A percentile compares a stretch with the other conserved stretches of the same genome.
phyloP scores from a whole-genome alignment of 2,797 vertebrate genomes.

The Phoxinus dragarum region DNA sequence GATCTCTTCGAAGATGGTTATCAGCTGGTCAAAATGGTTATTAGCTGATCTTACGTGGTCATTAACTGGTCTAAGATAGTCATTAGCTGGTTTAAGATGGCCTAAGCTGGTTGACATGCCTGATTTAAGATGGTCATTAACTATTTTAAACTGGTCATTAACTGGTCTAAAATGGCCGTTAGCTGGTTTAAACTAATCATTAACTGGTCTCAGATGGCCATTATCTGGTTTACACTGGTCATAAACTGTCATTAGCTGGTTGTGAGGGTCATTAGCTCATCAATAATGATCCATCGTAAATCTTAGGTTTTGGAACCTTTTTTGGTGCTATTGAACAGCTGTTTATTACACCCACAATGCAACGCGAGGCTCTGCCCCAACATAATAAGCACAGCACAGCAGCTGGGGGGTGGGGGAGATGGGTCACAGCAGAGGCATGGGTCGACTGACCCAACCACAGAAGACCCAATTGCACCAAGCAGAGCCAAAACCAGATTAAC shows the following conservation, averaged over 20 bases:
- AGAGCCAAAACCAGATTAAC: constrained; percentile 34
- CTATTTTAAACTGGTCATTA: not conserved
- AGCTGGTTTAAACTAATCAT: not conserved
- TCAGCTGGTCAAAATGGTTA: not conserved
- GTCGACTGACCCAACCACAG: not conserved
- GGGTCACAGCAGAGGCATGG: constrained; percentile 24
- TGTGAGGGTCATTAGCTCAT: not conserved
- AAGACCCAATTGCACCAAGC: not conserved
- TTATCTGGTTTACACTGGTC: not conserved
- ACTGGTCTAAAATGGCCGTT: not conserved
- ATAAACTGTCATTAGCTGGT: not conserved
- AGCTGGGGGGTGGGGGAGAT: not conserved
- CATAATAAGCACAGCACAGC: constrained; percentile 57
- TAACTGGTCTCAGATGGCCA: not conserved
- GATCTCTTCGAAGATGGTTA: not conserved
- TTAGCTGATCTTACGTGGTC: not conserved
- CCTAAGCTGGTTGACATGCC: not conserved
- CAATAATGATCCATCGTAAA: not conserved
- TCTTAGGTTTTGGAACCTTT: not conserved
- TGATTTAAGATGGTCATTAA: not conserved
- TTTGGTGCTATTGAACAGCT: not conserved
- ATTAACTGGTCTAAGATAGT: not conserved
- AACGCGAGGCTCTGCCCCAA: constrained; percentile 54
- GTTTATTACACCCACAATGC: constrained; percentile 43
- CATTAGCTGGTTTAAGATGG: not conserved